A percentile compares a stretch with the other conserved stretches of the same genome.
phyloP scores from a whole-genome alignment of 2,113 vertebrate species.

The Onychostoma macrolepis region DNA sequence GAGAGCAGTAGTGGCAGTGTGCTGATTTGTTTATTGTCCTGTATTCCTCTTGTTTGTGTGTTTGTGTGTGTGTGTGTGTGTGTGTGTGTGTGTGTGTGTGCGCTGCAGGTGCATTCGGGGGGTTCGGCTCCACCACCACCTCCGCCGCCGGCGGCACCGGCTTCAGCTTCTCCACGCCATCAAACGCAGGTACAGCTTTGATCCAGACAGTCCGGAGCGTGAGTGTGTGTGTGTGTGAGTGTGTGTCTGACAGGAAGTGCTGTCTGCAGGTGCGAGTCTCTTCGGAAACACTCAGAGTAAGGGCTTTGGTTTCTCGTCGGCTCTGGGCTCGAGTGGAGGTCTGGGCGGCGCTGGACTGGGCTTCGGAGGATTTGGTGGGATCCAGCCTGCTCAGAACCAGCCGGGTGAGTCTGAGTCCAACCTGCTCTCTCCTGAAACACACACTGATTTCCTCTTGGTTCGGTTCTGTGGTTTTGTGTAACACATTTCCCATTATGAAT shows the following conservation, averaged over 20 bases:
- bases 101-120: constrained; percentile 85
- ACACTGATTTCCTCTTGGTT: neutral
- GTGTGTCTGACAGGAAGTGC: neutral
- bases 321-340: constrained; percentile 80
- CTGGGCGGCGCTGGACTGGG: constrained; percentile 79
- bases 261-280: constrained; percentile 72
- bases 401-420: constrained; percentile 64
- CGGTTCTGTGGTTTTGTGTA: neutral
- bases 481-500: neutral
- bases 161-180: constrained; percentile 88
- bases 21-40: no score
- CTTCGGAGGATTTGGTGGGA: constrained; percentile 86
- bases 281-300: constrained; percentile 93
- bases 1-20: no score
- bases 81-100: constrained; percentile 31
- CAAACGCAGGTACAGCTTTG: constrained; percentile 76
- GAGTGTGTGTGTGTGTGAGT: neutral
- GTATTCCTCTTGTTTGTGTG: no score
- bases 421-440: no score
- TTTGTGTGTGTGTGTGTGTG: constrained; percentile 20
- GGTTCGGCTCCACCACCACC: constrained; percentile 88
- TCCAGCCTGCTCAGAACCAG: constrained; percentile 81
- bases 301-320: constrained; percentile 91
- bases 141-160: constrained; percentile 79
- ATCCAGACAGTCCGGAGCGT: no score